Base-by-base conservation (phyloP, 2,113 vertebrate genomes). In the Formicarius rufipectus region DNA sequence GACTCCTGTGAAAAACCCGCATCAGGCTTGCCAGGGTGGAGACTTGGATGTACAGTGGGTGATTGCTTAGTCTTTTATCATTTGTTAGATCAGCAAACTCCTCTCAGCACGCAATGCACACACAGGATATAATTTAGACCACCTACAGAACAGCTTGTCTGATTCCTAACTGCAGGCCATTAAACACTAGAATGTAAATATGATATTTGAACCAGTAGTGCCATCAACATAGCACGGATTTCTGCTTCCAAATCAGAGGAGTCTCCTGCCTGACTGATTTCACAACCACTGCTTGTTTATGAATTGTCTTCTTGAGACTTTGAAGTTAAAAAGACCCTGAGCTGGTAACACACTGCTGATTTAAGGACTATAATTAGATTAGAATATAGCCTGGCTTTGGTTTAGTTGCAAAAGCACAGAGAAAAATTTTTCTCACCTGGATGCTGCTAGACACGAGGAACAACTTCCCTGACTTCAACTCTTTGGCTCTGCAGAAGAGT, bases 141-240 rank as follows among this genome's bases (percentile, higher is more conserved):
- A 96, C 96, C 96, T 96, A 96, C 90, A 35, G 90, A 95, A 92
- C 73, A 89, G 93, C 88, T 93, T 87, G 83, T 75, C 88, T 93
- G 90, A 92, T 92, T 92, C 92, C 76, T 89, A 90, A 90, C 93
- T 84, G 93, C 80, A 87, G 79, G 69, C 64, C 93, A 90, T 96
- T 93, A 95, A 95, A 96, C 92, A 56, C 79, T 30, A 94, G 93
- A 96, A 95, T 90, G 83, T 94, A 96, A 96, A 96, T 92, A 93
- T 82, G 93, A 86, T 78, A 92, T 72, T 89, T 90, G 83, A 94
- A 88, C 93, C 86, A 92, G 72, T 27, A 87, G 52, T 94, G 85
- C 76, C 88, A 96, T 96, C 93, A 82, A 64, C 63, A 31, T 12
- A 44, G 52, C 58, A 56, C 72, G 74, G 27, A 63, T 66, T 94